A percentile compares a stretch with the other conserved stretches of the same genome.
Evolutionary conservation across 2,797 vertebrate species (phyloP).

Genomic region (Periophthalmus magnuspinnatus): DNA sequence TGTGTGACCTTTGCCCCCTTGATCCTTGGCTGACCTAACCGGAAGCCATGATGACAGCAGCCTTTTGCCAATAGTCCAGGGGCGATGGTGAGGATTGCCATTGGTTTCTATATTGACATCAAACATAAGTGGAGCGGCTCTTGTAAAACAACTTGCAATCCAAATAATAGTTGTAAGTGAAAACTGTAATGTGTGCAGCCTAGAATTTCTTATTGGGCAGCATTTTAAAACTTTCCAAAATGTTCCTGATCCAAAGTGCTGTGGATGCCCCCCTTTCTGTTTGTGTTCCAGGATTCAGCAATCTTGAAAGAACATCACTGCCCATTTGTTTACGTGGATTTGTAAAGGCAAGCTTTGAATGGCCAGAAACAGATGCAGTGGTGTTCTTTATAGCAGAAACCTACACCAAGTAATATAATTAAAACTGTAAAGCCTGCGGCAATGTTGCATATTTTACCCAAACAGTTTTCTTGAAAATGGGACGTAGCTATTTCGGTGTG

Average conservation of each 20-base stretch:
- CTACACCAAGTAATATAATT: conserved; percentile 52
- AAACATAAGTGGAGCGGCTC: conserved; percentile 72
- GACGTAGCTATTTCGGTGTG: conserved; percentile 36
- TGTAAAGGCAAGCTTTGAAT: conserved; percentile 54
- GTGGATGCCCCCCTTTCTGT: conserved; percentile 63
- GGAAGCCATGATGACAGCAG: conserved; percentile 99
- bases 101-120: conserved; percentile 86
- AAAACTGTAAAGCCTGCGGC: conserved; percentile 48
- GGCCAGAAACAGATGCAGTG: conserved; percentile 67
- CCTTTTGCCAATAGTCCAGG: conserved; percentile 99
- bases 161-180: conserved; percentile 66
- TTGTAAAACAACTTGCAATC: conserved; percentile 62
- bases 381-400: conserved; percentile 69
- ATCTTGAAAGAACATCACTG: conserved; percentile 74
- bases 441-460: conserved; percentile 45
- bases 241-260: conserved; percentile 46
- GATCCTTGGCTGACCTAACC: conserved; percentile 99
- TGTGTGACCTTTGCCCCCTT: conserved; percentile 99
- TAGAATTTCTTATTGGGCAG: conserved; percentile 31
- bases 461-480: conserved; percentile 53
- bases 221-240: conserved; percentile 35
- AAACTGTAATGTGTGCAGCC: conserved; percentile 41
- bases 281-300: conserved; percentile 70
- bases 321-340: conserved; percentile 67
- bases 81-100: conserved; percentile 99